These are phyloP conservation scores for Pentamera pediparva DNA, from an alignment of 53 echinoderm and acorn worm species.

Conservation along the genomic window DNA sequence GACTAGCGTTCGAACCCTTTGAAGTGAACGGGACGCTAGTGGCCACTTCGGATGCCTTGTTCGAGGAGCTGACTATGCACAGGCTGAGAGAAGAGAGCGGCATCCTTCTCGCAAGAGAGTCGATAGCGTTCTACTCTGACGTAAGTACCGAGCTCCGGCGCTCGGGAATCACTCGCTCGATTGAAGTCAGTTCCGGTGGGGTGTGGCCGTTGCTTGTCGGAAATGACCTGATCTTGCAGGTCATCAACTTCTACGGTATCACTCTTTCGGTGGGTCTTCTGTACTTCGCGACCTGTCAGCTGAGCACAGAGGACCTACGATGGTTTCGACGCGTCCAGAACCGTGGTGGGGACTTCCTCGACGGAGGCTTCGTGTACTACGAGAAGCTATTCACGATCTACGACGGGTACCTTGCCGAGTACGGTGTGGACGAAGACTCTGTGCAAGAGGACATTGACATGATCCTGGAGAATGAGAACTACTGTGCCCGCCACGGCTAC, in stretches of 20 bases:
- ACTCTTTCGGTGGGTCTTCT: constrained; percentile 28
- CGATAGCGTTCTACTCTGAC: constrained; percentile 13
- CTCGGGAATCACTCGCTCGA: neutral
- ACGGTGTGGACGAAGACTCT: neutral
- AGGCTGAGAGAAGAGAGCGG: neutral
- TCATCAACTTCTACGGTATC: constrained; percentile 26
- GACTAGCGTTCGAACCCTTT: too few relatives aligned
- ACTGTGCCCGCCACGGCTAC: neutral
- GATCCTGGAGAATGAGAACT: constrained; percentile 1
- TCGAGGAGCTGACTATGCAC: neutral
- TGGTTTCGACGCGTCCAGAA: too few relatives aligned
- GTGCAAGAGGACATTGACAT: neutral
- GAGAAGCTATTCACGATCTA: too few relatives aligned
- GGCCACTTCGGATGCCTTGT: neutral
- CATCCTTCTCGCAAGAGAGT: neutral
- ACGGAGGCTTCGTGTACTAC: too few relatives aligned
- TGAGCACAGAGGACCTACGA: neutral
- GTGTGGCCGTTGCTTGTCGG: constrained; percentile 35
- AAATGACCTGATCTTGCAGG: constrained; percentile 11
- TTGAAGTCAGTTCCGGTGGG: constrained; percentile 10
- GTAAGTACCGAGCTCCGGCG: constrained; percentile 10
- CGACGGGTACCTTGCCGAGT: too few relatives aligned
- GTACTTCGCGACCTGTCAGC: constrained; percentile 29
- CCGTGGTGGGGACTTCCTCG: too few relatives aligned
- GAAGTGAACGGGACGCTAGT: neutral